A percentile compares a stretch with the other conserved stretches of the same genome.
These are phyloP conservation scores for Vesta saturnalis DNA, from an alignment of 2,888 invertebrate species.

Conservation along the genomic window DNA sequence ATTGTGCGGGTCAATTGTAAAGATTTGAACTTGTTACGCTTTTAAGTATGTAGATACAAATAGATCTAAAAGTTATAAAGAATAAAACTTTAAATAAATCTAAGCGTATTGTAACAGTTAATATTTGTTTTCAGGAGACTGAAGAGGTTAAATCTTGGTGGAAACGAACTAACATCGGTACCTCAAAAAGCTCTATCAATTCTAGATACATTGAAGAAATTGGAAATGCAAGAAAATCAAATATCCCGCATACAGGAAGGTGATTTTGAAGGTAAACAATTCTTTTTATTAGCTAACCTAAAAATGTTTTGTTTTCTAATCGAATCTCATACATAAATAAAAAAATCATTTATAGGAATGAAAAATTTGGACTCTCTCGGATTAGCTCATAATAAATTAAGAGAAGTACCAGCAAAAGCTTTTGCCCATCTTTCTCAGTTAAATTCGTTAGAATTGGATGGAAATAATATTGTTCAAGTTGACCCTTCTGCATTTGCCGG, in stretches of 20 bases:
- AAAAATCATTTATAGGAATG: slow-evolving; percentile 68
- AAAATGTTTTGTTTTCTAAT: background rate
- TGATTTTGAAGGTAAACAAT: slow-evolving; percentile 80
- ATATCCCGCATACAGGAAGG: slow-evolving; percentile 81
- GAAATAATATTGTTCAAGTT: slow-evolving; percentile 82
- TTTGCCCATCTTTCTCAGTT: slow-evolving; percentile 83
- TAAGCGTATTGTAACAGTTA: too few species aligned
- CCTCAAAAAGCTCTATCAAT: slow-evolving; percentile 85
- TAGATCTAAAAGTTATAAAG: too few species aligned
- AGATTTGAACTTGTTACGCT: too few species aligned
- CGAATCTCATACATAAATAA: background rate
- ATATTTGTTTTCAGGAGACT: slow-evolving; percentile 82
- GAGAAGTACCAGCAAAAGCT: slow-evolving; percentile 80
- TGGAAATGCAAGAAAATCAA: slow-evolving; percentile 89
- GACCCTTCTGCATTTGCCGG: slow-evolving; percentile 89
- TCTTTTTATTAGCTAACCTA: too few species aligned
- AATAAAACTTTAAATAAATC: too few species aligned
- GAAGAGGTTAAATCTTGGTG: slow-evolving; percentile 86
- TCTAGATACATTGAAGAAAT: slow-evolving; percentile 81
- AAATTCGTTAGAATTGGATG: slow-evolving; percentile 89
- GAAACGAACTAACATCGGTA: slow-evolving; percentile 79
- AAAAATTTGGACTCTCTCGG: slow-evolving; percentile 84
- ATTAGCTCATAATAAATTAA: slow-evolving; percentile 85
- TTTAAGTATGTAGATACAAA: too few species aligned
- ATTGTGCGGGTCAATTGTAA: too few species aligned